These are phyloP conservation scores for Rhimphoctona megacephalus DNA, from an alignment of 2,888 invertebrate species.

Conservation along the genomic window DNA sequence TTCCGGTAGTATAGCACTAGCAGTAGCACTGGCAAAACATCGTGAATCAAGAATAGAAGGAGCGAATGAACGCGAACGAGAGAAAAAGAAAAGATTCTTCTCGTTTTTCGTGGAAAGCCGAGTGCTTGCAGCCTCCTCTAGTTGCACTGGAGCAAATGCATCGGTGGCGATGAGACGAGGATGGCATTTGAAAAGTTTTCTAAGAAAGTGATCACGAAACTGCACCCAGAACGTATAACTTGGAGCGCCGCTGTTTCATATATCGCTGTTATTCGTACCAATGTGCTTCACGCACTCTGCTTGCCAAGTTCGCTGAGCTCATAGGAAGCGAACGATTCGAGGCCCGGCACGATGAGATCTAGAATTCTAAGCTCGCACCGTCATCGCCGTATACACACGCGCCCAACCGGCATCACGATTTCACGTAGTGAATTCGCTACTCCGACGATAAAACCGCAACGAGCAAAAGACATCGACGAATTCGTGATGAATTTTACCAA, in stretches of 20 bases:
- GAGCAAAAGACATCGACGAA: slow-evolving; percentile 13
- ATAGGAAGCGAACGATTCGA: slow-evolving; percentile 27
- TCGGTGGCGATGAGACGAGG: slow-evolving; percentile 54
- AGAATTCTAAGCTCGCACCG: slow-evolving; percentile 65
- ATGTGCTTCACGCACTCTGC: slow-evolving; percentile 25
- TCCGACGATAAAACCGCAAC: slow-evolving; percentile 35
- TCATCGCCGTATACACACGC: slow-evolving; percentile 48
- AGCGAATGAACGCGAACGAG: slow-evolving; percentile 19
- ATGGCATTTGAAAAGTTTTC: slow-evolving; percentile 61
- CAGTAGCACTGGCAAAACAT: slow-evolving; percentile 1
- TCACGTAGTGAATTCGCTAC: slow-evolving; percentile 33
- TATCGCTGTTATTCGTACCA: slow-evolving; percentile 41
- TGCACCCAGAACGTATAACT: slow-evolving; percentile 5
- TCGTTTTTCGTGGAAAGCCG: slow-evolving; percentile 61
- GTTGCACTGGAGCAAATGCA: slow-evolving; percentile 44
- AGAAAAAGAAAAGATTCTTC: slow-evolving; percentile 26
- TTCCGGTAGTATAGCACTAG: slow-evolving; percentile 28
- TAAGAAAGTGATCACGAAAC: slow-evolving; percentile 53
- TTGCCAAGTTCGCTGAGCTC: slow-evolving; percentile 54
- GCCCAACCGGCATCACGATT: slow-evolving; percentile 48
- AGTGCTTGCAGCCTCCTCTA: slow-evolving; percentile 32
- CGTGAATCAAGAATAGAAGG: background rate
- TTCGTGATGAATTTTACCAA: slow-evolving; percentile 4
- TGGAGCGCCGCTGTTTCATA: slow-evolving; percentile 5
- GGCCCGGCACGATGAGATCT: slow-evolving; percentile 51